Percentiles rank a stretch among this genome's conserved stretches.
phyloP scores from a whole-genome alignment of 2,113 vertebrate genomes.

The Porphyrio hochstetteri region DNA sequence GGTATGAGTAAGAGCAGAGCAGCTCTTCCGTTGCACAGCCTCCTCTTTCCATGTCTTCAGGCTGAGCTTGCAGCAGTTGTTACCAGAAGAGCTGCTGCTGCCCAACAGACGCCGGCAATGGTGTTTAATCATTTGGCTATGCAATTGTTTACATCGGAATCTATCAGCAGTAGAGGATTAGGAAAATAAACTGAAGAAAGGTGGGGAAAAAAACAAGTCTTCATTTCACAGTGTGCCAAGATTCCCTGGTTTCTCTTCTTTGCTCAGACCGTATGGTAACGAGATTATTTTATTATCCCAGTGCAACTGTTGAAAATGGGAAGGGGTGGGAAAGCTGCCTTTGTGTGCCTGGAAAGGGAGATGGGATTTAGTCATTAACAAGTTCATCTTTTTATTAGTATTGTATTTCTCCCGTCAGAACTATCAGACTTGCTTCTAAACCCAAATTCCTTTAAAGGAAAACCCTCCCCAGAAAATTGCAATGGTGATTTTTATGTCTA shows the following conservation, averaged over 20 bases:
- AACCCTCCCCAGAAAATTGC: background rate
- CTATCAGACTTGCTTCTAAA: background rate
- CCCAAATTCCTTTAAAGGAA: background rate
- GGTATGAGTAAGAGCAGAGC: background rate
- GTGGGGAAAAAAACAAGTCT: background rate
- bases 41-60: background rate
- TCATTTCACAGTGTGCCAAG: background rate
- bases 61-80: background rate
- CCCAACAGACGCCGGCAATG: background rate
- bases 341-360: background rate
- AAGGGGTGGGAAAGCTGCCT: background rate
- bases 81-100: background rate
- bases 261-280: background rate
- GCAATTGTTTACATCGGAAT: background rate
- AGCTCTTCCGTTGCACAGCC: background rate
- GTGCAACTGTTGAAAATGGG: background rate
- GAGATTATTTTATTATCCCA: conserved; percentile 32
- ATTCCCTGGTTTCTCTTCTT: conserved; percentile 5
- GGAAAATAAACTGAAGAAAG: background rate
- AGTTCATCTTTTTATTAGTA: conserved; percentile 28
- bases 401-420: background rate
- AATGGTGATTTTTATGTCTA: background rate
- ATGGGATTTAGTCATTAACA: background rate
- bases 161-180: background rate
- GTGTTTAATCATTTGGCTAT: background rate